A percentile compares a stretch with the other conserved stretches of the same genome.
phyloP scores from a whole-genome alignment of 2,888 invertebrate genomes.

The Cosmopolites sordidus region DNA sequence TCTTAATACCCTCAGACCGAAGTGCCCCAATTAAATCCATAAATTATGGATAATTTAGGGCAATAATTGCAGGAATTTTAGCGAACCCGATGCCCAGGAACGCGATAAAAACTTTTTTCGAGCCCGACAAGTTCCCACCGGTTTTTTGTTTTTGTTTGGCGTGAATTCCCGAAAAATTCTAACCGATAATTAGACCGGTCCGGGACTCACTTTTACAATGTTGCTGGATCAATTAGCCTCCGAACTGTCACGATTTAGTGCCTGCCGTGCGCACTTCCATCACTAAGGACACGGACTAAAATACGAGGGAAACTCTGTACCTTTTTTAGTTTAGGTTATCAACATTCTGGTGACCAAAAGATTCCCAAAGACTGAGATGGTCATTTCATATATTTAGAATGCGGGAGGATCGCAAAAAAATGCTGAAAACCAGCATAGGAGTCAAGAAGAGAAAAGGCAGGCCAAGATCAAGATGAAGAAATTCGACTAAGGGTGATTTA shows the following conservation, averaged over 20 bases:
- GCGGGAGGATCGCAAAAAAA: no score
- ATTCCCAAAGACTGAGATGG: no score
- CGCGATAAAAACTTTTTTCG: slow-evolving; percentile 4
- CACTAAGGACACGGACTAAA: no score
- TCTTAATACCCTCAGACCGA: slow-evolving; percentile 24
- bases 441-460: no score
- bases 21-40: slow-evolving; percentile 28
- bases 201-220: neutral
- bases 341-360: no score
- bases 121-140: neutral
- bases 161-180: neutral
- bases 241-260: neutral
- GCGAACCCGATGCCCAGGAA: slow-evolving; percentile 18
- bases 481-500: no score
- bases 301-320: no score
- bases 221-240: neutral
- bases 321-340: no score
- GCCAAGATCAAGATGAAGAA: no score
- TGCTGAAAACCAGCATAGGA: no score
- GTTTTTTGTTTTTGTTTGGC: neutral
- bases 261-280: neutral
- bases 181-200: neutral
- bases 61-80: slow-evolving; percentile 29
- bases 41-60: slow-evolving; percentile 28
- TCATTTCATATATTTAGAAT: no score